Conservation (phyloP, 2,888 invertebrate genomes). For the Lasioglossum figueresi region DNA sequence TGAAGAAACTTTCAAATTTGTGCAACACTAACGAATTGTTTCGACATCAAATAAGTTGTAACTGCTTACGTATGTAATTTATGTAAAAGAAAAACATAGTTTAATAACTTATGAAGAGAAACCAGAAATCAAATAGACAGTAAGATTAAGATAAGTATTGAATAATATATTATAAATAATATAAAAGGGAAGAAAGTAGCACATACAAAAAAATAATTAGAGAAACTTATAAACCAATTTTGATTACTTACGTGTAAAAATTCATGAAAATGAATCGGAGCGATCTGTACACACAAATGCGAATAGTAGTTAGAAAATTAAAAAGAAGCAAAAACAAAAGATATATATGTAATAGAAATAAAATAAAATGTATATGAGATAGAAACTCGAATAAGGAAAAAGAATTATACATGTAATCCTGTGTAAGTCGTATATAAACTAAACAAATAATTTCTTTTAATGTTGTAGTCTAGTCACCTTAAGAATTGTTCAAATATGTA, state of each 20-base stretch:
- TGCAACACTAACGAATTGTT: constrained; percentile 9
- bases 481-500: background rate
- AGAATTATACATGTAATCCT: constrained; percentile 16
- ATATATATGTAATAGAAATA: constrained; percentile 13
- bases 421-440: constrained; percentile 6
- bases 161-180: constrained; percentile 9
- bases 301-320: constrained; percentile 12
- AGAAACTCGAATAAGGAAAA: background rate
- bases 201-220: background rate
- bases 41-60: constrained; percentile 9
- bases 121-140: constrained; percentile 7
- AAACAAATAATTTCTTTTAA: constrained; percentile 13
- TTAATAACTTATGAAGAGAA: background rate
- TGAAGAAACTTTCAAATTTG: background rate
- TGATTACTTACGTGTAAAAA: constrained; percentile 2
- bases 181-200: constrained; percentile 2
- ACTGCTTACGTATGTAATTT: constrained; percentile 25
- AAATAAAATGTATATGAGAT: constrained; percentile 7
- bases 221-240: constrained; percentile 2
- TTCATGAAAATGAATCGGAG: background rate
- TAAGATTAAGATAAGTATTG: constrained; percentile 5
- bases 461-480: constrained; percentile 31
- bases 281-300: background rate
- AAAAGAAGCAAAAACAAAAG: constrained; percentile 1
- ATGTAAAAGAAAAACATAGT: constrained; percentile 5